These are phyloP conservation scores for Elephantulus edwardii DNA, from an alignment of 2,113 vertebrate genomes.

Conservation along the genomic window DNA sequence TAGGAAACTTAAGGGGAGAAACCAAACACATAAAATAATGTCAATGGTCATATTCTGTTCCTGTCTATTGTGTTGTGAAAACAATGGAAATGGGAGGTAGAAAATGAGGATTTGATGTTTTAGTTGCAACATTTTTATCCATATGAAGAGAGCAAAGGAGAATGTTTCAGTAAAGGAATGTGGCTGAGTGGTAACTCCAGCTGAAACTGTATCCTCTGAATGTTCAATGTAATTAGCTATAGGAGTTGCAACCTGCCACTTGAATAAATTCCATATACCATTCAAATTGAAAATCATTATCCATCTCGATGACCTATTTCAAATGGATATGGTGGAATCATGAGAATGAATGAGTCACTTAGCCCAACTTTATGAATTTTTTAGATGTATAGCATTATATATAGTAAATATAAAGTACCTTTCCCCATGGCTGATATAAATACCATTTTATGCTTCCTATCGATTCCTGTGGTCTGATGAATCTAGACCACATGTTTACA, in stretches of 20 bases:
- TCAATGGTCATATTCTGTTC: conserved; percentile 1
- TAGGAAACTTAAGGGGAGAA: background rate
- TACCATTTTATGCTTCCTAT: background rate
- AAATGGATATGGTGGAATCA: background rate
- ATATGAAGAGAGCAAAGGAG: background rate
- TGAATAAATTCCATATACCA: background rate
- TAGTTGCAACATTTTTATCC: background rate
- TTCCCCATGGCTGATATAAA: background rate
- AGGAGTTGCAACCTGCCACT: background rate
- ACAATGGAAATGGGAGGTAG: background rate
- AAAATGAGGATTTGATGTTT: conserved; percentile 1
- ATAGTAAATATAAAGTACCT: background rate
- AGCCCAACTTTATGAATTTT: conserved; percentile 29
- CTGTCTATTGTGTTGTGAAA: background rate
- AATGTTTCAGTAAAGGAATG: background rate
- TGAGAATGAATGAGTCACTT: background rate
- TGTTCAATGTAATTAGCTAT: background rate
- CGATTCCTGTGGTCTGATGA: background rate
- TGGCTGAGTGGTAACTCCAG: background rate
- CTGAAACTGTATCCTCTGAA: background rate
- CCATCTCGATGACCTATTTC: background rate
- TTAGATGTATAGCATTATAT: background rate
- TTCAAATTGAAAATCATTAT: background rate
- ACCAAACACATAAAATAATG: background rate
- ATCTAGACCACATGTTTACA: background rate